phyloP scores from a whole-genome alignment of 2,888 invertebrate species.

The Microctonus aethiopoides region DNA sequence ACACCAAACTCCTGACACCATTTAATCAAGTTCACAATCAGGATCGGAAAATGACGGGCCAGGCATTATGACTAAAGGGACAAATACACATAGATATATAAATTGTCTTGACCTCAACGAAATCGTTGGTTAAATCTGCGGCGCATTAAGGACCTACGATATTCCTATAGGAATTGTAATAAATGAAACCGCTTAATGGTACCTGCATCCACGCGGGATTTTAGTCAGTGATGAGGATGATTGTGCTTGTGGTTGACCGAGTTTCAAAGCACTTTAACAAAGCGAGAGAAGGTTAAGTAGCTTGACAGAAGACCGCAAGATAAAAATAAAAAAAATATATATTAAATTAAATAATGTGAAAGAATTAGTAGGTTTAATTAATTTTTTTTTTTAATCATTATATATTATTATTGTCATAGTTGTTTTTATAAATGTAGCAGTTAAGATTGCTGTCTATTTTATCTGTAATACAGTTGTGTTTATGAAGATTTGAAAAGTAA shows the following conservation, averaged over 20 bases:
- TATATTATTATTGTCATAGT: not conserved
- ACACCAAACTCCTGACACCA: conserved; percentile 29
- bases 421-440: not conserved
- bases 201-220: conserved; percentile 26
- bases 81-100: not conserved
- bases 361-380: not conserved
- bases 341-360: not conserved
- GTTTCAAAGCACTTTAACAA: not conserved
- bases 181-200: conserved; percentile 34
- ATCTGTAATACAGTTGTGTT: not conserved
- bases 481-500: not conserved
- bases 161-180: conserved; percentile 24
- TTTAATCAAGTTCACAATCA: conserved; percentile 29
- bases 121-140: conserved; percentile 8
- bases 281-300: not conserved
- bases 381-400: not conserved
- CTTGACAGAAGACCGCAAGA: not conserved
- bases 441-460: not conserved
- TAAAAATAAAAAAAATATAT: not conserved
- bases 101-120: not conserved
- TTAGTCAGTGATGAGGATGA: conserved; percentile 18
- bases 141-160: conserved; percentile 25
- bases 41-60: not conserved
- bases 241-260: conserved; percentile 13
- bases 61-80: not conserved